Conservation (phyloP, 2,888 invertebrate species). For the Rhopalosiphum nymphaeae region DNA sequence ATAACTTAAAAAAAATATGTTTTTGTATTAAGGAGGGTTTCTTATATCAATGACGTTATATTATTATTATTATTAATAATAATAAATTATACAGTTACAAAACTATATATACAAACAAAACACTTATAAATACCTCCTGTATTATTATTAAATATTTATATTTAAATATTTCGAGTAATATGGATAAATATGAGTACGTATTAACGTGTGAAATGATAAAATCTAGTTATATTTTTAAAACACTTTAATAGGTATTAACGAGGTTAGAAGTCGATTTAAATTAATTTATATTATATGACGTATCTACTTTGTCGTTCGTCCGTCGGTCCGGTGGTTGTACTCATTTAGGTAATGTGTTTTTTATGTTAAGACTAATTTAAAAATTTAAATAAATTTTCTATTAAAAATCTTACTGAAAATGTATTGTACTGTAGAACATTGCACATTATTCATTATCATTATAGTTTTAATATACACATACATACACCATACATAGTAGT, state of each 20-base stretch:
- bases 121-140: neutral
- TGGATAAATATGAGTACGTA: neutral
- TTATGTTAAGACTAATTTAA: neutral
- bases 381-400: neutral
- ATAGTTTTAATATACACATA: neutral
- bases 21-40: neutral
- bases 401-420: neutral
- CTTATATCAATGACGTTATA: neutral
- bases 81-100: neutral
- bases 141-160: neutral
- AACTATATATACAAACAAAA: neutral
- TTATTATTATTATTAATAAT: neutral
- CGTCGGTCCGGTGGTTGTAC: neutral
- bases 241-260: neutral
- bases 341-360: constrained; percentile 1
- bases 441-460: neutral
- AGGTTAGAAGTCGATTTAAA: neutral
- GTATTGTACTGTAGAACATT: neutral
- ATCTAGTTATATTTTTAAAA: neutral
- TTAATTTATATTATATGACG: neutral
- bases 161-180: neutral
- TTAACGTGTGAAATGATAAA: neutral
- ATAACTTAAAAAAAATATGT: neutral
- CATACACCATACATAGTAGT: neutral
- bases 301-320: neutral